phyloP scores from a whole-genome alignment of 2,797 vertebrate species.

The Thaleichthys pacificus region DNA sequence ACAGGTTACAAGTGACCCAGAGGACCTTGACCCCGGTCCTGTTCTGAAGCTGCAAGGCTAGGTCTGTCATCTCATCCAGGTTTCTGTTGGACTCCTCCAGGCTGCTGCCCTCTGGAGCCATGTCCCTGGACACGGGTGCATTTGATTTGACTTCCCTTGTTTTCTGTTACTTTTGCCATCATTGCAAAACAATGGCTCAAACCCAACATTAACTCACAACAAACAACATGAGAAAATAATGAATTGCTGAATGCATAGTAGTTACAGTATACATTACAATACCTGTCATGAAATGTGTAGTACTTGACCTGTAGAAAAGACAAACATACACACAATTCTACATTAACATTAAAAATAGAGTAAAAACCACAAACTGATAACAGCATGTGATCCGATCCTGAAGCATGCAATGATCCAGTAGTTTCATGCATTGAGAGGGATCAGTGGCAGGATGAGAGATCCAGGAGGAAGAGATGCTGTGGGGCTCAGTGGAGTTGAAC shows the following conservation, averaged over 20 bases:
- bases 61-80: conserved; percentile 69
- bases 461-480: not conserved
- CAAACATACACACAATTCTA: conserved; percentile 27
- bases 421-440: not conserved
- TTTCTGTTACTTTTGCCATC: not conserved
- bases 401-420: not conserved
- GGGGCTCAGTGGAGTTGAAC: conserved; percentile 2
- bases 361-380: not conserved
- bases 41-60: conserved; percentile 69
- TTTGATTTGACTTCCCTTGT: not conserved
- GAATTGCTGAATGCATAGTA: not conserved
- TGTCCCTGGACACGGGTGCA: conserved; percentile 53
- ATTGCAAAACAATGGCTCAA: not conserved
- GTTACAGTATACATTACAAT: not conserved
- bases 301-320: conserved; percentile 67
- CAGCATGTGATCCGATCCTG: not conserved
- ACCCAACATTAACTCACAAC: not conserved
- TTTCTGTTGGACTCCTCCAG: conserved; percentile 69
- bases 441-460: not conserved
- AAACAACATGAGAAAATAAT: not conserved
- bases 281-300: conserved; percentile 77
- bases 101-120: conserved; percentile 69
- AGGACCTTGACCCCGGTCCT: conserved; percentile 69
- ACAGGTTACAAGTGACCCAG: conserved; percentile 75
- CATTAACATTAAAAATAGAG: not conserved